Base-by-base conservation (phyloP, 37 sponge, comb jelly and placozoan species). In the Ianthella basta region DNA sequence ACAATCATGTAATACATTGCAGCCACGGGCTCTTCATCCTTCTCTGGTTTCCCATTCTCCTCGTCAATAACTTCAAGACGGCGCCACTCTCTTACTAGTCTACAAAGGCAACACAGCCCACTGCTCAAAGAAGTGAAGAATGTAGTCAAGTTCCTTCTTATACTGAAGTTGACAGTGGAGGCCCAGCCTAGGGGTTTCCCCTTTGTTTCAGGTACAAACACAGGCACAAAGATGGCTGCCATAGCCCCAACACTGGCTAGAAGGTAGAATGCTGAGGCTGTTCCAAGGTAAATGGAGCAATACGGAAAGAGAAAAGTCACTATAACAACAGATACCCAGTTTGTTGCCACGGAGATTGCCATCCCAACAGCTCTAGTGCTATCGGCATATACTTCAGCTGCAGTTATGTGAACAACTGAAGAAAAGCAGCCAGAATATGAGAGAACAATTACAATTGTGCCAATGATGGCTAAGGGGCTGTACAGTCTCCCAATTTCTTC, bases 141-240 rank as follows among this genome's bases (percentile, higher is more conserved):
- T 37, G 32, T 40, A 12, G 13, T 72, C 12, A 32, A 37, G 19
- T 72, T 72, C 6, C 14, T 29, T 30, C 32, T 38, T 37, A 72
- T 34, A 19, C 40, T 72, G 40, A 72, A 72, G 39, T 72, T 72
- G 8, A 72, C 32, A 29, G 16, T 72, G 19, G 39, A 37, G 40
- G 16, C 36, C 39, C 36, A 21, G 40, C 36, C 73, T 19, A 72
- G 40, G 13, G 73, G 32, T 15, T 37, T 20, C 16, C 73, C 73
- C 10, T 29, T 23, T 34, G 73, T 72, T 72, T 72, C 73, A 30
- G 73, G 73, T 20, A 72, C 20, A 37, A 23, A 72, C 8, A 72
- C 32, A 14, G 36, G 32, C 38, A 72, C 73, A 33, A 72, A 72
- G 39, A 72, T 12, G 5, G 30, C 38, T 23, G 40, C 32, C 8